Percentiles rank a stretch among this genome's conserved stretches.
Evolutionary conservation across 2,888 invertebrate species (phyloP).

Genomic region (Meiosimyza platycephala): DNA sequence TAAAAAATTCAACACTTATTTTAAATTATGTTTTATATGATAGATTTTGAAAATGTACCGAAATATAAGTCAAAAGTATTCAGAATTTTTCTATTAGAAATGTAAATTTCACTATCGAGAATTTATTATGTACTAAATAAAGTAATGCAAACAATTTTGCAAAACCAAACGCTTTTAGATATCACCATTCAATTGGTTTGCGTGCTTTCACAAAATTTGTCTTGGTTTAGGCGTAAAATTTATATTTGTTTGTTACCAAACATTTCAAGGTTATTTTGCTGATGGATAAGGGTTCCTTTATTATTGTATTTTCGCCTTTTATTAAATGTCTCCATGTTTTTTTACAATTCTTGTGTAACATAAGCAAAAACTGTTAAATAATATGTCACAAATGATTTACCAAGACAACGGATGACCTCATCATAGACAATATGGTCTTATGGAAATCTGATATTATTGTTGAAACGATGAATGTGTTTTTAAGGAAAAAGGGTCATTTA

Average conservation of each 20-base stretch:
- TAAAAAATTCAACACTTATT: no score
- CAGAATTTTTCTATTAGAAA: no score
- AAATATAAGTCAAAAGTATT: no score
- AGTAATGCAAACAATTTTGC: no score
- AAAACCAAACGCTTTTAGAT: no score
- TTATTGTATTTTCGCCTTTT: background rate
- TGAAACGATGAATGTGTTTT: background rate
- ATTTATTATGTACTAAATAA: no score
- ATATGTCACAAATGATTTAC: slow-evolving; percentile 14
- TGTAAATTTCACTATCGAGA: no score
- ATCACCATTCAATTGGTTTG: background rate
- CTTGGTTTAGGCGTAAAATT: background rate
- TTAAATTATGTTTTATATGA: no score
- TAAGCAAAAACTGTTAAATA: no score
- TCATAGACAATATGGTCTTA: background rate
- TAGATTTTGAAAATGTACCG: no score
- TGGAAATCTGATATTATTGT: slow-evolving; percentile 6
- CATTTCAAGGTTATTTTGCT: slow-evolving; percentile 1
- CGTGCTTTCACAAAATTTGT: slow-evolving; percentile 7
- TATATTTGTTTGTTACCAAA: background rate
- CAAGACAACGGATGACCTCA: slow-evolving; percentile 6
- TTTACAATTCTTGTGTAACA: no score
- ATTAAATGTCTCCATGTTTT: background rate
- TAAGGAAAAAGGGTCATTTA: background rate
- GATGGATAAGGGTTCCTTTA: background rate